Percentiles rank a stretch among this genome's conserved stretches.
Evolutionary conservation across 2,888 invertebrate genomes (phyloP).

Genomic region (Stegana nigrithorax): DNA sequence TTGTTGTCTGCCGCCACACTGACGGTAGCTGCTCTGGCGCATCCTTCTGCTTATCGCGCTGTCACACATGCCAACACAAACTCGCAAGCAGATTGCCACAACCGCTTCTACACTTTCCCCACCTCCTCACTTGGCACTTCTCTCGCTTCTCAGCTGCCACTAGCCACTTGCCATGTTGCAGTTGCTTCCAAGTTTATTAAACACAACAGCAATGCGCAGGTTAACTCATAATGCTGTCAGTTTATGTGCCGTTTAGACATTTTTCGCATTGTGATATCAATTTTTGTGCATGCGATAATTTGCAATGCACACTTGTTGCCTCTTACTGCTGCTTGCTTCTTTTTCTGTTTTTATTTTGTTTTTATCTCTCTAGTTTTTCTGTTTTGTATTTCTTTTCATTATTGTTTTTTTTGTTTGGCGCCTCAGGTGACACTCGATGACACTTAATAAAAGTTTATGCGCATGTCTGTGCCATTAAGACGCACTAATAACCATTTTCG

Average conservation of each 20-base stretch:
- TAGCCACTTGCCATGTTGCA: slow-evolving; percentile 19
- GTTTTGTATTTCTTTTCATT: too few species aligned
- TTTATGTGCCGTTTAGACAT: slow-evolving; percentile 43
- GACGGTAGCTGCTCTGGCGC: neutral
- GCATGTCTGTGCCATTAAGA: neutral
- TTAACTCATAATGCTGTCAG: slow-evolving; percentile 58
- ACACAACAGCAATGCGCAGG: slow-evolving; percentile 40
- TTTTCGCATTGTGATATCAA: slow-evolving; percentile 25
- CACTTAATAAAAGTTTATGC: slow-evolving; percentile 39
- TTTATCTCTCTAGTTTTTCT: too few species aligned
- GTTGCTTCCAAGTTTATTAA: slow-evolving; percentile 27
- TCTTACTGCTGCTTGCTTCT: neutral
- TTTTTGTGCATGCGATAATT: neutral
- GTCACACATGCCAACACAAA: slow-evolving; percentile 10
- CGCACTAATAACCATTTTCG: slow-evolving; percentile 8
- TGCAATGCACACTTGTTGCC: neutral
- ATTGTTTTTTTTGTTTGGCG: slow-evolving; percentile 34
- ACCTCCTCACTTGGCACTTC: neutral
- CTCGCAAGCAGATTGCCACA: too few species aligned
- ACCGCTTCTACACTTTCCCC: neutral
- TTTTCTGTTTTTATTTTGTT: neutral
- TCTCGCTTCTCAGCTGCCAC: neutral
- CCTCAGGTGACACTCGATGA: slow-evolving; percentile 46
- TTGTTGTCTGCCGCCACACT: slow-evolving; percentile 22
- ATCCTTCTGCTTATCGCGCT: slow-evolving; percentile 4